Evolutionary conservation across 2,113 vertebrate genomes (phyloP), one percentile per base, ranked within the genome.

Genomic region (Pyxicephalus adspersus): DNA sequence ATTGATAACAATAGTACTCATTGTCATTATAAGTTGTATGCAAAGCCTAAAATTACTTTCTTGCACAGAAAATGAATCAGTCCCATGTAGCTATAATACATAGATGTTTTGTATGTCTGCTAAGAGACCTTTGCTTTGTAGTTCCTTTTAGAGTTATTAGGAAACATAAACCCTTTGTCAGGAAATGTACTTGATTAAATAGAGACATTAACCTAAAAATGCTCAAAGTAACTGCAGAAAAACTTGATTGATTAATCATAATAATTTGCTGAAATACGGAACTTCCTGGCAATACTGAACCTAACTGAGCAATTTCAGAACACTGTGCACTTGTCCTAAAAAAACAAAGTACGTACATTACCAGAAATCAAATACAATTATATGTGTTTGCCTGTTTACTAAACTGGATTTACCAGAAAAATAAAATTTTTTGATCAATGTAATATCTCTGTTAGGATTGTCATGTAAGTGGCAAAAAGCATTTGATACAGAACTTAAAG

Each of bases 191-290:
- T 34, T 22, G 31, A 66, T 45, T 66, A 22, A 45, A 65, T 11
- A 5, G 19, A 31, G 31, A 65, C n/a, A 65, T 65, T 65, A 29
- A 65, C 31, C 64, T 38, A 9, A n/a, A 66, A 3, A 19, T 15
- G 64, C 31, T 66, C 64, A n/a, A 22, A 66, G 31, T 15, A 31
- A 66, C 64, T 22, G 64, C 64, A 68, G 20, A 51, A 68, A 22
- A 68, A 45, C 38, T 67, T 45, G 2, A 50, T 25, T 23, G 23
- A 68, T 17, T 51, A 34, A 25, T 51, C 22, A 22, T 50, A 68
- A 51, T 51, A 38, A 67, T 67, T 50, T 67, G n/a, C n/a, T 45
- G n/a, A 67, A 67, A 22, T 50, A 13, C 64, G 22, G 17, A 66
- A 29, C 4, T 66, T 66, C 31, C 20, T 22, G 19, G 31, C 11